Evolutionary conservation across 2,113 vertebrate species (phyloP).

Genomic region (Laticauda laticaudata): DNA sequence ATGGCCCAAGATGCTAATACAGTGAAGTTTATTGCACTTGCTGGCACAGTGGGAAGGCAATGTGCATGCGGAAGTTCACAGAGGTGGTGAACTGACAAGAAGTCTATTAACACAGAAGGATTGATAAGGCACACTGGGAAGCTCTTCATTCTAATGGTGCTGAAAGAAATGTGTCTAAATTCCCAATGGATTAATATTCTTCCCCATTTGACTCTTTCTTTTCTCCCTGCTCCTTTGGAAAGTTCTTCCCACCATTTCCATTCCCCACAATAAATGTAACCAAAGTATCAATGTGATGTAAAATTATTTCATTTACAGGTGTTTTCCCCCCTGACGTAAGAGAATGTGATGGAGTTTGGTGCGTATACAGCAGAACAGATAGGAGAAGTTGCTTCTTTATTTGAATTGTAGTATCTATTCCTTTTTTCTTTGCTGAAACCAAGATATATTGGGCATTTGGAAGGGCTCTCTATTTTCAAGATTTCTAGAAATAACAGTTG

Average conservation of each 20-base stretch:
- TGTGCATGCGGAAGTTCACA: neutral
- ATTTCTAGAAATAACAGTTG: neutral
- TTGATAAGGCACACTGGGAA: constrained; percentile 10
- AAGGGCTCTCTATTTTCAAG: neutral
- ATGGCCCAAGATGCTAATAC: neutral
- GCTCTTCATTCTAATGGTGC: constrained; percentile 11
- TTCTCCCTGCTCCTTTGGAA: neutral
- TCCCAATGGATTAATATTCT: neutral
- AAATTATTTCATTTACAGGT: neutral
- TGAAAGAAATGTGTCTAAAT: neutral
- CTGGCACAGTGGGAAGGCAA: constrained; percentile 2
- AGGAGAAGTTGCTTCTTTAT: neutral
- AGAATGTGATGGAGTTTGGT: neutral
- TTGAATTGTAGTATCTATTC: neutral
- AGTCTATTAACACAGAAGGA: constrained; percentile 16
- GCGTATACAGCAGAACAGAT: neutral
- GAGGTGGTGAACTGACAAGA: constrained; percentile 13
- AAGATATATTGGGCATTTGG: neutral
- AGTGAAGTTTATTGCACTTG: constrained; percentile 10
- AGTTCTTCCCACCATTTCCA: neutral
- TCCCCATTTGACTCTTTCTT: neutral
- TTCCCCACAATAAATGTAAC: neutral
- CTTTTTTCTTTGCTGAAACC: neutral
- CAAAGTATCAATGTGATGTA: neutral
- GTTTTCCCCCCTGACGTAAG: neutral